A percentile compares a stretch with the other conserved stretches of the same genome.
phyloP scores from a whole-genome alignment of 1,140 invertebrate species.

The Leptinotarsa defecta region DNA sequence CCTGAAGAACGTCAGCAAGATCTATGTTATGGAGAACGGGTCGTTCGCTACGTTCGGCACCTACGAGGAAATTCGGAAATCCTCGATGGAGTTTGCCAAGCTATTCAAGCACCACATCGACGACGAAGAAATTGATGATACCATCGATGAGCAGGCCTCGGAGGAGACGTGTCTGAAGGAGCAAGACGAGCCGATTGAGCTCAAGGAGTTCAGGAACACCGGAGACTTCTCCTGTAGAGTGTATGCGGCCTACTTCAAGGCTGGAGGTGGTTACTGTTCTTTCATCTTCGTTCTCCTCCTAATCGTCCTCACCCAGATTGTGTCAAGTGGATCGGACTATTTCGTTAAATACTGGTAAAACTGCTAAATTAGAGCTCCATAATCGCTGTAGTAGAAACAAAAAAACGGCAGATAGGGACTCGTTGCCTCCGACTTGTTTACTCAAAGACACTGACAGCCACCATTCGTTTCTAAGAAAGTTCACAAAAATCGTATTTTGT shows the following conservation, averaged over 20 bases:
- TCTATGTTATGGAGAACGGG: constrained; percentile 68
- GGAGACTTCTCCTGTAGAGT: constrained; percentile 64
- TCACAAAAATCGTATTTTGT: no score
- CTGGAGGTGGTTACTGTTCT: constrained; percentile 60
- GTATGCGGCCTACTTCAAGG: constrained; percentile 67
- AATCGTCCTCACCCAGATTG: constrained; percentile 64
- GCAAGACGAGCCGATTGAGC: constrained; percentile 36
- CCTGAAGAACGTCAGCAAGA: constrained; percentile 74
- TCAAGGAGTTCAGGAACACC: constrained; percentile 42
- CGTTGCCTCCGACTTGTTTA: no score
- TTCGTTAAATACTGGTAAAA: constrained; percentile 70
- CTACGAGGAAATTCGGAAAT: constrained; percentile 65
- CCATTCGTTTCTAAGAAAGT: no score
- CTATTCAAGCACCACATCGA: constrained; percentile 61
- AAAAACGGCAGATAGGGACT: no score
- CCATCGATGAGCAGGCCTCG: constrained; percentile 24
- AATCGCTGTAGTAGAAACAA: no score
- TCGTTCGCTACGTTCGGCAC: constrained; percentile 64
- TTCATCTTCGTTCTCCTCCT: constrained; percentile 60
- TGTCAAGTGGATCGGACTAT: constrained; percentile 70
- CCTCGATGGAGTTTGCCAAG: constrained; percentile 68
- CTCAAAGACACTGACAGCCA: no score
- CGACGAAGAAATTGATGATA: constrained; percentile 54
- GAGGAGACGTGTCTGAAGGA: neutral
- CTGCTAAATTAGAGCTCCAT: constrained; percentile 7